These are phyloP conservation scores for Hylia prasina DNA, from an alignment of 2,113 vertebrate genomes.

Conservation along the genomic window DNA sequence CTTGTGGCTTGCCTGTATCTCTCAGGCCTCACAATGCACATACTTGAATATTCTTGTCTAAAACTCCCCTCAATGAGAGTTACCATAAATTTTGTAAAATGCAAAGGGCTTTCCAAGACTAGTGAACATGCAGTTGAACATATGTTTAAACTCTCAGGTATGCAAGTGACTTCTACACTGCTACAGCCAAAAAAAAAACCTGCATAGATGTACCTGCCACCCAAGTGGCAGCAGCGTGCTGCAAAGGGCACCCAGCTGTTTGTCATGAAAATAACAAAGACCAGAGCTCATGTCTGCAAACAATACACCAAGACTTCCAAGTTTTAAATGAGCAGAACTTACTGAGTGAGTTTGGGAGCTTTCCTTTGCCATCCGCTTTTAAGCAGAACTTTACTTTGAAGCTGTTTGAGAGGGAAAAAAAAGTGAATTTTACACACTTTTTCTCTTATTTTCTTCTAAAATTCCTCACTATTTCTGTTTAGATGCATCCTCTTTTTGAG, in stretches of 20 bases:
- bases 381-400: conserved; percentile 95
- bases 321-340: conserved; percentile 62
- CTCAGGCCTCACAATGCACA: not conserved
- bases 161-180: not conserved
- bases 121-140: not conserved
- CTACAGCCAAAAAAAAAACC: not conserved
- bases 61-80: not conserved
- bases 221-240: not conserved
- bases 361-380: conserved; percentile 83
- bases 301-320: not conserved
- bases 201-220: accelerated
- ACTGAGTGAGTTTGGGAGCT: conserved; percentile 78
- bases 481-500: not conserved
- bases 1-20: not conserved
- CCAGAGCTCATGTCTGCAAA: not conserved
- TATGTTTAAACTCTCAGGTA: not conserved
- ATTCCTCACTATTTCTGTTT: not conserved
- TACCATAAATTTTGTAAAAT: not conserved
- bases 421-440: not conserved
- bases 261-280: not conserved
- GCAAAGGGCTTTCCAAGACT: not conserved
- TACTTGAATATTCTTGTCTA: not conserved
- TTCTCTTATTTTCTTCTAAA: not conserved
- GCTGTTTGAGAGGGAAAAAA: conserved; percentile 67
- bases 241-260: not conserved